Conservation (phyloP, 1,140 invertebrate species). For the Paralvinella palmiformis region DNA sequence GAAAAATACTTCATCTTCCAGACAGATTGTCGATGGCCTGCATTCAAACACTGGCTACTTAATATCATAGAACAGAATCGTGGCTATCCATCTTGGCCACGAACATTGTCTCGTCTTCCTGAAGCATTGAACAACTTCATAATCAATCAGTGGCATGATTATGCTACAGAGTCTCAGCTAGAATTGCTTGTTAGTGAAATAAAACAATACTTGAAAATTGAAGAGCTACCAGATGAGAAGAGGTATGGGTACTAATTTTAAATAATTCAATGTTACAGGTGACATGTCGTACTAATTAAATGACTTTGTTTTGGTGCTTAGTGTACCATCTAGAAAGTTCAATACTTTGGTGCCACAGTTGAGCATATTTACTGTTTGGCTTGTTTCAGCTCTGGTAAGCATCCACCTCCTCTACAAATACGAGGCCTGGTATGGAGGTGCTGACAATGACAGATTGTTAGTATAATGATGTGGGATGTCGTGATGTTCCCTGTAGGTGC, state of each 20-base stretch:
- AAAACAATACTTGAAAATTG: slow-evolving; percentile 12
- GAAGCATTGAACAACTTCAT: slow-evolving; percentile 23
- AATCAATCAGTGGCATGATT: slow-evolving; percentile 29
- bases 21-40: slow-evolving; percentile 17
- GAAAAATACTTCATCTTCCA: no score
- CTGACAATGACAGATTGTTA: no score
- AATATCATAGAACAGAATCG: slow-evolving; percentile 28
- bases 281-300: background rate
- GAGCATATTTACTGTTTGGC: background rate
- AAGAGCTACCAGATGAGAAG: slow-evolving; percentile 10
- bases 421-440: slow-evolving; percentile 23
- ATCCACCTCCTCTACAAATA: slow-evolving; percentile 23
- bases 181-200: slow-evolving; percentile 17
- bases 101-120: slow-evolving; percentile 21
- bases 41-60: slow-evolving; percentile 26
- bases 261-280: background rate
- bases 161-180: slow-evolving; percentile 16
- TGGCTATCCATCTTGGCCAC: slow-evolving; percentile 19
- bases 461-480: no score
- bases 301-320: background rate
- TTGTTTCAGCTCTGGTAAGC: slow-evolving; percentile 16
- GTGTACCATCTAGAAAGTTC: background rate
- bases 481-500: no score
- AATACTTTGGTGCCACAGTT: background rate
- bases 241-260: background rate